Evolutionary conservation across 2,888 invertebrate species (phyloP).

Genomic region (Brachynemurus nebulosus): DNA sequence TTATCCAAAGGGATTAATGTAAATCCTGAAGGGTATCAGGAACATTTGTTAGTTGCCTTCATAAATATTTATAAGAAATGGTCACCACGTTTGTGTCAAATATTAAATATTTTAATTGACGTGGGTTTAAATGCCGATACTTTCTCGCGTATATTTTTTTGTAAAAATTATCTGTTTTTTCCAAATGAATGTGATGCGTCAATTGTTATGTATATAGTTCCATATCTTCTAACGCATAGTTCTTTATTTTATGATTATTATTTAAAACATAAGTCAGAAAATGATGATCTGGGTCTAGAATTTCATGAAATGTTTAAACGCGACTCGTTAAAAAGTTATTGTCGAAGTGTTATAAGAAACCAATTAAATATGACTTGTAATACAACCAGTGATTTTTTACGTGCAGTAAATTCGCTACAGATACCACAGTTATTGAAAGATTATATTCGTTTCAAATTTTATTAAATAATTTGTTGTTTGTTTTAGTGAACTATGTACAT

Average conservation of each 20-base stretch:
- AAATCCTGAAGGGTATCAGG: not conserved
- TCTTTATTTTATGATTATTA: not conserved
- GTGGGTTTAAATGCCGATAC: not conserved
- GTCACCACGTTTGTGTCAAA: not conserved
- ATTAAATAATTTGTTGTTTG: too few species aligned
- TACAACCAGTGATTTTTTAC: not conserved
- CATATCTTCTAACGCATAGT: not conserved
- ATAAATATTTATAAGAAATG: not conserved
- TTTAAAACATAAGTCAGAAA: not conserved
- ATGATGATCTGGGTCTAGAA: not conserved
- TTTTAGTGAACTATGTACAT: too few species aligned
- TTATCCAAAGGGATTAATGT: constrained; percentile 4
- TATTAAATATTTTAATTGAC: constrained; percentile 4
- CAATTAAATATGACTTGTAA: not conserved
- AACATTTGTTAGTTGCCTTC: not conserved
- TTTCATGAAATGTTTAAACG: not conserved
- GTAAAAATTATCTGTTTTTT: not conserved
- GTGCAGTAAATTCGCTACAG: not conserved
- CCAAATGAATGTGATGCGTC: not conserved
- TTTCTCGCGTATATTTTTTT: not conserved
- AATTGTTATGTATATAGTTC: not conserved
- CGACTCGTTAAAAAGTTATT: constrained; percentile 2
- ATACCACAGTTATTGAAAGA: constrained; percentile 1
- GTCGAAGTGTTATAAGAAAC: constrained; percentile 2
- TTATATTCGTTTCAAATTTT: constrained; percentile 6